These are phyloP conservation scores for Orestias chungarensis DNA, from an alignment of 2,797 vertebrate species.

Conservation along the genomic window DNA sequence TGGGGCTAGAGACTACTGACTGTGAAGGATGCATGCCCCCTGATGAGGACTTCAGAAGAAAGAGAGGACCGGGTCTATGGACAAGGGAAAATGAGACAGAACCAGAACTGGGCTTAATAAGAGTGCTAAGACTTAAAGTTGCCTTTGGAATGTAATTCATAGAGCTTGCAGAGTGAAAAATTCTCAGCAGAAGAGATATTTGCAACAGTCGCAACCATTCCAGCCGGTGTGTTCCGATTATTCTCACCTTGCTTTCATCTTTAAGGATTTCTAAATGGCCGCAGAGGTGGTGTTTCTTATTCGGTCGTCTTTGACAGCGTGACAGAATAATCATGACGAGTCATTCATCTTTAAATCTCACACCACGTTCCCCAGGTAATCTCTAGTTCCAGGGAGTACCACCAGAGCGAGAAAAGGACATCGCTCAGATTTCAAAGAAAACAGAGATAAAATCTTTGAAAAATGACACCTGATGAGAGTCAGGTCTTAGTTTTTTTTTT, in stretches of 20 bases:
- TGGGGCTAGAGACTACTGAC: constrained; percentile 53
- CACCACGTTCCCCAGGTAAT: constrained; percentile 16
- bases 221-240: not conserved
- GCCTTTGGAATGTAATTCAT: constrained; percentile 14
- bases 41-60: constrained; percentile 43
- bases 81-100: constrained; percentile 20
- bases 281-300: constrained; percentile 20
- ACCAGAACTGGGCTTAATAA: constrained; percentile 40
- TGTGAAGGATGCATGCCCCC: constrained; percentile 47
- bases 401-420: not conserved
- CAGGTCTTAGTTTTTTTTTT: not conserved
- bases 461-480: constrained; percentile 19
- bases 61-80: constrained; percentile 18
- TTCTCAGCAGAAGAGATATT: constrained; percentile 38
- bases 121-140: constrained; percentile 28
- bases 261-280: constrained; percentile 34
- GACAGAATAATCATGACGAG: constrained; percentile 32
- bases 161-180: constrained; percentile 23
- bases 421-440: constrained; percentile 17
- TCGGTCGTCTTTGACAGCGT: constrained; percentile 18
- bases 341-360: constrained; percentile 18
- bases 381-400: constrained; percentile 27
- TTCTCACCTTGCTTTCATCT: constrained; percentile 22
- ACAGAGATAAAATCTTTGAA: constrained; percentile 20
- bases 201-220: too few relatives aligned